Evolutionary conservation across 2,797 vertebrate genomes (phyloP), one percentile per base, ranked within the genome.

Genomic region (Thamnophis elegans): DNA sequence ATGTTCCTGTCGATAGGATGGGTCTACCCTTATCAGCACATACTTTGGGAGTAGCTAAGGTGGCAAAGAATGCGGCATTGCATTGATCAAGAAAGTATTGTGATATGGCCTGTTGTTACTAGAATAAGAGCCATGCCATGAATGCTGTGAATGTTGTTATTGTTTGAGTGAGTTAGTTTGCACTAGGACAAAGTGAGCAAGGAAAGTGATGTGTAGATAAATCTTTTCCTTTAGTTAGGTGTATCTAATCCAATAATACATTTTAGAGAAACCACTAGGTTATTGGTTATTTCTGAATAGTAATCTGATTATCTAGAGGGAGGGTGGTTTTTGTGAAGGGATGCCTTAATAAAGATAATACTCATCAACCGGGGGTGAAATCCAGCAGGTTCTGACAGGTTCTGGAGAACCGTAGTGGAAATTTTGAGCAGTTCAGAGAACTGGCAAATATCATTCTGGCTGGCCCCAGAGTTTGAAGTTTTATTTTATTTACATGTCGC

Each of bases 161-260:
- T 85, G 87, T 85, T 42, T 82, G 32, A 1, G 51, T 56, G 90
- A 91, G 85, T 65, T 89, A 86, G 47, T 93, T 25, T 0, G 12
- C 9, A 53, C 26, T 58, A 36, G 68, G 90, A 93, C 91, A 82
- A 73, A 94, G 73, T 87, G 58, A 94, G 82, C 89, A 94, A 90
- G 85, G 95, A 94, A 56, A 60, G 91, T 82, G 92, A 10, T 28
- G 85, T 68, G 78, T 95, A 82, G 36, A 89, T 88, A 94, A 92
- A 32, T 20, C 58, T 25, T 42, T 91, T 26, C 32, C 47, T 90
- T 88, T 88, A 62, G 18, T 56, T 54, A 58, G 53, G 20, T 20
- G 20, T 51, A n/a, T 36, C 59, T 92, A 25, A 47, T 73, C 32
- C 25, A 22, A 8, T 85, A 32, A 42, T 32, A 62, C 13, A 58